Evolutionary conservation across 2,797 vertebrate genomes (phyloP).

Genomic region (Picus viridis): DNA sequence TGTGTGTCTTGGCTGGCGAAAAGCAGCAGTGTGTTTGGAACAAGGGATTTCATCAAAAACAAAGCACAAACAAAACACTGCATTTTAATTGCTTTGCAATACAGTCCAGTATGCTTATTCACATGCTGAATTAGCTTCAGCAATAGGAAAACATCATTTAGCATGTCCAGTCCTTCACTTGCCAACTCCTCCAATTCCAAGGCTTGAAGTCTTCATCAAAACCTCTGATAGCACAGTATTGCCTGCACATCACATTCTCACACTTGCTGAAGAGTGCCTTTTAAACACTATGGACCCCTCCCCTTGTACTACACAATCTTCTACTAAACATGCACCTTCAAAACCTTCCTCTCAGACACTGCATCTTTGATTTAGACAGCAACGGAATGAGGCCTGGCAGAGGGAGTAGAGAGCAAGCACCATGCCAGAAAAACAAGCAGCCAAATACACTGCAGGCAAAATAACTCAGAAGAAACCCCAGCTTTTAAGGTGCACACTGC

Average conservation of each 20-base stretch:
- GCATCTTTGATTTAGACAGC: not conserved
- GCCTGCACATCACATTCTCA: not conserved
- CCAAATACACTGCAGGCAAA: slow-evolving; percentile 6
- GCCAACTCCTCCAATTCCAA: not conserved
- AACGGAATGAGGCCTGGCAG: not conserved
- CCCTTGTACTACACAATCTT: not conserved
- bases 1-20: not conserved
- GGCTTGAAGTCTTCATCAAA: not conserved
- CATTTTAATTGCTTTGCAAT: slow-evolving; percentile 15
- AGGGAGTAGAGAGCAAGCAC: not conserved
- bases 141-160: not conserved
- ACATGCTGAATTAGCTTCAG: slow-evolving; percentile 20
- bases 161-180: not conserved
- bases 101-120: not conserved
- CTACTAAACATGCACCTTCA: not conserved
- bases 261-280: not conserved
- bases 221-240: not conserved
- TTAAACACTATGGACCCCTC: not conserved
- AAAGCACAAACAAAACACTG: slow-evolving; percentile 20
- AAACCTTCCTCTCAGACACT: not conserved
- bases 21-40: not conserved
- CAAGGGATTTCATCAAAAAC: slow-evolving; percentile 6
- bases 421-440: slow-evolving; percentile 1
- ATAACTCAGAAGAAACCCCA: not conserved
- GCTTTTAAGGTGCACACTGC: not conserved